A percentile compares a stretch with the other conserved stretches of the same genome.
Evolutionary conservation across 2,888 invertebrate genomes (phyloP).

Genomic region (Acrocera orbiculus): DNA sequence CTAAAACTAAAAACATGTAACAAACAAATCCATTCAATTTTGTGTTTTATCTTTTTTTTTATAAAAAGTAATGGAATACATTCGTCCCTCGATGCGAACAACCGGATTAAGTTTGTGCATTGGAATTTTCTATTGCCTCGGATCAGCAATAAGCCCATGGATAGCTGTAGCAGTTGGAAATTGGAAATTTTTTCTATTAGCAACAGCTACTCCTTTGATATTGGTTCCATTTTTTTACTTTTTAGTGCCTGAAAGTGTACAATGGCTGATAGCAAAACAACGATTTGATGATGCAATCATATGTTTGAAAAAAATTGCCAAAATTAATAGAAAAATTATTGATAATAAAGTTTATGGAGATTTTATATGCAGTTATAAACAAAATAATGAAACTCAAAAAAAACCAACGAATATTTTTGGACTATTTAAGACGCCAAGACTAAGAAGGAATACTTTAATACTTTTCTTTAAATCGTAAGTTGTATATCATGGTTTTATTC

Average conservation of each 20-base stretch:
- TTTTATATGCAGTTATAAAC: conserved; percentile 21
- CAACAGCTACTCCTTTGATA: conserved; percentile 33
- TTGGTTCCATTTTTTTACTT: conserved; percentile 35
- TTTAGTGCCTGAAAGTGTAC: conserved; percentile 39
- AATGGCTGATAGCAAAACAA: conserved; percentile 39
- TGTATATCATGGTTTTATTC: too few relatives aligned
- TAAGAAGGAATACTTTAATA: conserved; percentile 33
- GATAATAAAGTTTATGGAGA: conserved; percentile 21
- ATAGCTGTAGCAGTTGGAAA: conserved; percentile 29
- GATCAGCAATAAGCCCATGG: conserved; percentile 36
- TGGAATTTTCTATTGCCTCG: conserved; percentile 39
- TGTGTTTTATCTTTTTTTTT: not conserved
- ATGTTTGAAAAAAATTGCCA: conserved; percentile 36
- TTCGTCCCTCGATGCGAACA: conserved; percentile 32
- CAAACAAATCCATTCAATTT: too few relatives aligned
- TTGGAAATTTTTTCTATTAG: conserved; percentile 36
- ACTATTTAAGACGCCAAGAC: conserved; percentile 35
- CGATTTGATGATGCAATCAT: conserved; percentile 33
- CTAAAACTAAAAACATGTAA: not conserved
- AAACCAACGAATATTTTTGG: conserved; percentile 30
- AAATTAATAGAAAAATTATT: conserved; percentile 32
- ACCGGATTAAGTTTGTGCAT: conserved; percentile 36
- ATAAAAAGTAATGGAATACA: conserved; percentile 27
- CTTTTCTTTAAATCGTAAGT: conserved; percentile 43
- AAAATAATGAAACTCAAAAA: conserved; percentile 14